phyloP scores from a whole-genome alignment of 2,797 vertebrate genomes.

The Thalassophryne amazonica region DNA sequence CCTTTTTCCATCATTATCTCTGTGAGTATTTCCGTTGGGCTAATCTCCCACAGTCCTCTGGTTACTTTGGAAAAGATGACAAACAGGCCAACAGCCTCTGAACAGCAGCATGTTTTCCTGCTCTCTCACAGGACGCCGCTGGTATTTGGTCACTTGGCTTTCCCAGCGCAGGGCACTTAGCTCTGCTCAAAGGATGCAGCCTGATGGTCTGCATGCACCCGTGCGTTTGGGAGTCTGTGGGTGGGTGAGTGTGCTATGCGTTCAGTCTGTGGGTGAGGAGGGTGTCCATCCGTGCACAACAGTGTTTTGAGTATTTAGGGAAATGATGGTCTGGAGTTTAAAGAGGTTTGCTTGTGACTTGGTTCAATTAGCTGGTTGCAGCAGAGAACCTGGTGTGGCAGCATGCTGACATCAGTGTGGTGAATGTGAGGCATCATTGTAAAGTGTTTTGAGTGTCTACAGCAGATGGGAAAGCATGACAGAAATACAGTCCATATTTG shows the following conservation, averaged over 20 bases:
- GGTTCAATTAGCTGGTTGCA: too few species aligned
- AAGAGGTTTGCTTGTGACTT: too few species aligned
- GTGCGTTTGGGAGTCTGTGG: constrained; percentile 21
- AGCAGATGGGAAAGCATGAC: too few species aligned
- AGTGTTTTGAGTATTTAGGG: neutral
- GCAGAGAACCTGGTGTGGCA: too few species aligned
- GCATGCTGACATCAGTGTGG: too few species aligned
- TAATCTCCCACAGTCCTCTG: constrained; percentile 67
- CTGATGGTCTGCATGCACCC: constrained; percentile 23
- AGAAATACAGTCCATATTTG: too few species aligned
- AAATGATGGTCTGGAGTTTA: neutral
- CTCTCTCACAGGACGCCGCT: constrained; percentile 59
- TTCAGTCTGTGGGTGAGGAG: neutral
- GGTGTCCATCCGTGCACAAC: constrained; percentile 2
- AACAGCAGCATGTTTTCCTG: constrained; percentile 67
- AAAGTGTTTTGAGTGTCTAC: too few species aligned
- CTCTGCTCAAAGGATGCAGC: constrained; percentile 17
- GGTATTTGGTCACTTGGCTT: constrained; percentile 54
- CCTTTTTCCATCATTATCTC: constrained; percentile 71
- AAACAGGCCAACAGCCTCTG: constrained; percentile 60
- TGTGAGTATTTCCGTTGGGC: constrained; percentile 66
- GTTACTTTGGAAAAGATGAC: constrained; percentile 77
- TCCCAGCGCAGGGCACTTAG: constrained; percentile 58
- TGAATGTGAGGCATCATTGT: too few species aligned
- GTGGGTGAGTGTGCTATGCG: constrained; percentile 20